Evolutionary conservation across 2,888 invertebrate species (phyloP).

Genomic region (Tanytarsus gracilentus): DNA sequence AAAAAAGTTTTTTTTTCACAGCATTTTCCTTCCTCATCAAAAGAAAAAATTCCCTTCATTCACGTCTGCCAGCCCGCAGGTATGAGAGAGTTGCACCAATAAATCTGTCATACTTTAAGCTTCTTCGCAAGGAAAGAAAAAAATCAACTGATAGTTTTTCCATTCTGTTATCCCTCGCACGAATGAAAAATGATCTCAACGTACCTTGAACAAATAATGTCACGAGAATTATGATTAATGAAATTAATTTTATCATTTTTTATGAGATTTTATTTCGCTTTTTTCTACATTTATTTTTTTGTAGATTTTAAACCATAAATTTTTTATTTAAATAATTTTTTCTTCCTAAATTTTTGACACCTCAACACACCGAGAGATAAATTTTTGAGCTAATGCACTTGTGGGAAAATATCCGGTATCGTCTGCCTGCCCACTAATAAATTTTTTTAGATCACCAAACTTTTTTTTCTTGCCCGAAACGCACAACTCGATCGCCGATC

Average conservation of each 20-base stretch:
- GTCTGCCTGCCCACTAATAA: not conserved
- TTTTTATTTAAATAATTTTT: not conserved
- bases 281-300: constrained; percentile 2
- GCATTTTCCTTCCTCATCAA: not conserved
- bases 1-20: not conserved
- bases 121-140: no score
- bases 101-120: no score
- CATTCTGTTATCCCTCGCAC: not conserved
- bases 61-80: no score
- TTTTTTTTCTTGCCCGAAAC: not conserved
- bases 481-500: constrained; percentile 2
- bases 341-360: not conserved
- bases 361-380: not conserved
- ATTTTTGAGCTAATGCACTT: constrained; percentile 10
- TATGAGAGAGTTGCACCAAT: no score
- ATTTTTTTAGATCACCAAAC: not conserved
- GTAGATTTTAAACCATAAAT: not conserved
- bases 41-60: no score
- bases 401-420: not conserved
- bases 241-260: constrained; percentile 14
- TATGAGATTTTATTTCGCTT: no score
- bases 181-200: not conserved
- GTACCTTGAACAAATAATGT: not conserved
- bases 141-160: not conserved
- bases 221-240: constrained; percentile 10